Base-by-base conservation (phyloP, 2,113 vertebrate species). In the Climacteris rufus region DNA sequence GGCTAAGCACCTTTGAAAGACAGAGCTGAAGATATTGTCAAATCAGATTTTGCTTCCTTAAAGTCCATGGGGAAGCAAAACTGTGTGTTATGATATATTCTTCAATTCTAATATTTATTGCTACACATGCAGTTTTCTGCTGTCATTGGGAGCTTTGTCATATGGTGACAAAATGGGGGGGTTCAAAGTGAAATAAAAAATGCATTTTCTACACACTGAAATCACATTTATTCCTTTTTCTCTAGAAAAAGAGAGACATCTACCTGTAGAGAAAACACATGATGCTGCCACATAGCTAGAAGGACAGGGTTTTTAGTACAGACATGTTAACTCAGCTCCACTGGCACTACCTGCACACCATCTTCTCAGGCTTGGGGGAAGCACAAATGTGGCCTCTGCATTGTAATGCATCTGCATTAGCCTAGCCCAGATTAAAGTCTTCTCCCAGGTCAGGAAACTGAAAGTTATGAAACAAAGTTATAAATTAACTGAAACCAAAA, bases 31-130 rank as follows among this genome's bases (percentile, higher is more conserved):
- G 49, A 45, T 87, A 65, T 3, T 94, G 42, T 80, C 49, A 70
- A 66, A 78, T 44, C 61, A 45, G 30, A 31, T 65, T 85, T 77
- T 76, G 27, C 31, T 85, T 71, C 35, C 24, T 68, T 89, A 20
- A 90, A 80, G 15, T 63, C 71, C 44, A 25, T 5, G 4, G 5
- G 27, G 25, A 93, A 78, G n/a, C 10, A 77, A 90, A 93, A 64
- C 23, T 56, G 5, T 61, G 20, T 76, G 45, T 44, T 88, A 22
- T 40, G 23, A 76, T 40, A 31, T 54, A 31, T 65, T 69, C 74
- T 86, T 83, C 56, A 75, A 14, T 54, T 89, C 53, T 59, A 87
- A 49, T 53, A 63, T 85, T 83, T 74, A 66, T 87, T 90, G 37
- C 33, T 72, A 28, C 52, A 40, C 21, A 52, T 15, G 39, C 25